These are phyloP conservation scores for Geopemphigus sp. DNA, from an alignment of 1,140 invertebrate genomes.

Conservation along the genomic window DNA sequence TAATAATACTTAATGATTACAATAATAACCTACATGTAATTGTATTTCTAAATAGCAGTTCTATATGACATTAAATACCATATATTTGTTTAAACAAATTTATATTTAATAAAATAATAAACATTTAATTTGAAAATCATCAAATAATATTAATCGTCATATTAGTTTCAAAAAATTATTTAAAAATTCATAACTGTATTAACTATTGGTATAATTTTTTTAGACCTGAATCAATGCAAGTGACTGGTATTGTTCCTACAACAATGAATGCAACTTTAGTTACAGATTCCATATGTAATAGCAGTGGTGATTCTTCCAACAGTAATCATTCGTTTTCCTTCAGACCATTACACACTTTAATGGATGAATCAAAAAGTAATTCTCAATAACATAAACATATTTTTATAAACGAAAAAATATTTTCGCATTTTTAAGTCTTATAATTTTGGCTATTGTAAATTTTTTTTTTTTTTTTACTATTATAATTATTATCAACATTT, in stretches of 20 bases:
- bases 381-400: constrained; percentile 24
- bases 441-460: constrained; percentile 1
- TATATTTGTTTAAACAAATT: no score
- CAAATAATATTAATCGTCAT: no score
- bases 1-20: no score
- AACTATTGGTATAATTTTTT: neutral
- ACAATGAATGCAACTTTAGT: constrained; percentile 37
- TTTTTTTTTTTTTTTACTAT: neutral
- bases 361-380: constrained; percentile 44
- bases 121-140: no score
- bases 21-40: no score
- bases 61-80: no score
- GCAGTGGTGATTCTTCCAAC: constrained; percentile 43
- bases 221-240: constrained; percentile 45
- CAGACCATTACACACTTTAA: constrained; percentile 27
- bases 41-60: no score
- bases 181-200: no score
- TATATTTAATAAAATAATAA: no score
- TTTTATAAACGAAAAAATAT: neutral
- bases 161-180: no score
- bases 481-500: neutral
- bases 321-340: constrained; percentile 45
- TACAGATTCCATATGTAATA: constrained; percentile 37
- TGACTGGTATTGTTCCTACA: constrained; percentile 47
- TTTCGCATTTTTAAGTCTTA: constrained; percentile 23